These are phyloP conservation scores for Pampus argenteus DNA, from an alignment of 2,797 vertebrate genomes.

Conservation along the genomic window DNA sequence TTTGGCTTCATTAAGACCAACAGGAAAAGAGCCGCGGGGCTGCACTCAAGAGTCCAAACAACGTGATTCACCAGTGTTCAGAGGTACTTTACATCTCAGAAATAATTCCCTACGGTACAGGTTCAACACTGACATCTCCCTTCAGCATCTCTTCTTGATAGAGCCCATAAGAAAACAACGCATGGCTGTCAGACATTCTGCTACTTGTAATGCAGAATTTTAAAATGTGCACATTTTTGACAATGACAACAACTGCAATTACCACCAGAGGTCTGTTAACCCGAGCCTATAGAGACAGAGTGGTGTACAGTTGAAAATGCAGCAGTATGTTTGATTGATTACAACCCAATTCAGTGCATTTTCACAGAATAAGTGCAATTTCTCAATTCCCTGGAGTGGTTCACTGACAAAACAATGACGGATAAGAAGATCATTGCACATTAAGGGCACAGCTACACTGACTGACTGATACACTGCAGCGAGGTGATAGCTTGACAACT, in stretches of 20 bases:
- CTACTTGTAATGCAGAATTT: slow-evolving; percentile 23
- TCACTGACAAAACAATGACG: not conserved
- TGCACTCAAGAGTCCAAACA: slow-evolving; percentile 47
- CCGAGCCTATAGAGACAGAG: not conserved
- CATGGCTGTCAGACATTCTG: slow-evolving; percentile 22
- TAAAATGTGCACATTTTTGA: slow-evolving; percentile 17
- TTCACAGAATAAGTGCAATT: not conserved
- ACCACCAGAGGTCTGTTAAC: not conserved
- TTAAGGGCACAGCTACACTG: not conserved
- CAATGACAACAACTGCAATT: slow-evolving; percentile 3
- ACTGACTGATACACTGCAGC: slow-evolving; percentile 14
- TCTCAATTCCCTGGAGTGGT: not conserved
- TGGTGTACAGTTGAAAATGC: not conserved
- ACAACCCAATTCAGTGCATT: not conserved
- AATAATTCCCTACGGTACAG: slow-evolving; percentile 20
- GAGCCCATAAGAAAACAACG: slow-evolving; percentile 6
- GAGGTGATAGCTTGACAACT: slow-evolving; percentile 7
- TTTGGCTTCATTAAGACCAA: slow-evolving; percentile 45
- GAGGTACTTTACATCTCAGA: slow-evolving; percentile 36
- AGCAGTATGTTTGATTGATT: not conserved
- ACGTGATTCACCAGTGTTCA: slow-evolving; percentile 55
- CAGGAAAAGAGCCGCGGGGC: slow-evolving; percentile 47
- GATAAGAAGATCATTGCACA: slow-evolving; percentile 13
- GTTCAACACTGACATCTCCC: slow-evolving; percentile 20
- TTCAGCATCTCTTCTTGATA: slow-evolving; percentile 17